A percentile compares a stretch with the other conserved stretches of the same genome.
phyloP scores from a whole-genome alignment of 2,888 invertebrate genomes.

The Steinernema hermaphroditum region DNA sequence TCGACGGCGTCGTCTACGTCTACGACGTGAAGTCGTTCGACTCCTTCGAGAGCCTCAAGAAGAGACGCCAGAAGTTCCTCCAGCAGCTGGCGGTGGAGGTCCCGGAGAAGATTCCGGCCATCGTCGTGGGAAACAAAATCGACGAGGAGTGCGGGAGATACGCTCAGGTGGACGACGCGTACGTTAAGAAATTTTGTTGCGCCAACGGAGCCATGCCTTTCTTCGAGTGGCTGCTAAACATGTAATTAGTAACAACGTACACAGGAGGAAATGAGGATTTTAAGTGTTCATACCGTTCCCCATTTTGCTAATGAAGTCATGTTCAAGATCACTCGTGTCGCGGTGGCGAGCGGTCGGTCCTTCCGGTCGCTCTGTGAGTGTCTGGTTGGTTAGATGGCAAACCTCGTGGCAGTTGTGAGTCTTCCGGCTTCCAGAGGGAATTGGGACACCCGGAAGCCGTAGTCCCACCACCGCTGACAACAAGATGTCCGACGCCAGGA shows the following conservation, averaged over 20 bases:
- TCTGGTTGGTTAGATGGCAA: too few relatives aligned
- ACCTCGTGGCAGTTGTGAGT: too few relatives aligned
- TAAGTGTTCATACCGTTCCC: background rate
- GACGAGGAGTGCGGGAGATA: background rate
- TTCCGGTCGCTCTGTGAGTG: too few relatives aligned
- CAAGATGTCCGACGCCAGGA: too few relatives aligned
- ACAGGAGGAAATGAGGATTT: background rate
- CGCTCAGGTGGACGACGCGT: background rate
- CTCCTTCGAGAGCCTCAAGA: background rate
- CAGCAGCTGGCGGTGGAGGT: background rate
- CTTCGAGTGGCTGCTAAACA: background rate
- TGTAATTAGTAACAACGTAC: background rate
- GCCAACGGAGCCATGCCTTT: background rate
- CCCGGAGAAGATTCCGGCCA: background rate
- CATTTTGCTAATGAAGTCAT: background rate
- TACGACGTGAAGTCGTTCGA: background rate
- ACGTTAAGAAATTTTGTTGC: background rate
- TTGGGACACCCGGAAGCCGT: too few relatives aligned
- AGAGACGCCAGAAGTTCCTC: background rate
- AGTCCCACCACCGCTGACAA: too few relatives aligned
- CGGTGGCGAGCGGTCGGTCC: too few relatives aligned
- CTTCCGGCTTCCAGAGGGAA: too few relatives aligned
- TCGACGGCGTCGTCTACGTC: background rate
- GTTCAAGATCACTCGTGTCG: background rate
- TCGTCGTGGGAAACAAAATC: background rate